Evolutionary conservation across 1,140 invertebrate genomes (phyloP).

Genomic region (Caerostris darwini): DNA sequence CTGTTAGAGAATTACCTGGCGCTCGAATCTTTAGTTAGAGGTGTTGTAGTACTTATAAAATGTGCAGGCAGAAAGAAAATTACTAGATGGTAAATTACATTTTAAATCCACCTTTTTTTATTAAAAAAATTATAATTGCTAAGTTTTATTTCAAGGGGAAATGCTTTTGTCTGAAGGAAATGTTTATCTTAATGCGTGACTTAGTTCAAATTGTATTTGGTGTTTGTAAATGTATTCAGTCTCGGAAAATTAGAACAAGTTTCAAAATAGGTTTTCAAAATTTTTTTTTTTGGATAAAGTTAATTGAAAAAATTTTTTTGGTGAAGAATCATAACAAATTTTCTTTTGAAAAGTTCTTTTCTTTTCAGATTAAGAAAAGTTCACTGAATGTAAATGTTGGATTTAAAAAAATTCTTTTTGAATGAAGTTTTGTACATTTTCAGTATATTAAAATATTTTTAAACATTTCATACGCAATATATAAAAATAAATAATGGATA

Average conservation of each 20-base stretch:
- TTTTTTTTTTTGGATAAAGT: too few relatives aligned
- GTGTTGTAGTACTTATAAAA: not conserved
- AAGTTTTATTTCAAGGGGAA: not conserved
- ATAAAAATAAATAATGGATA: too few relatives aligned
- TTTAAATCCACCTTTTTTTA: not conserved
- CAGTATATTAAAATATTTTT: too few relatives aligned
- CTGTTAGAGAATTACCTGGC: conserved; percentile 55
- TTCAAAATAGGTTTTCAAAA: too few relatives aligned
- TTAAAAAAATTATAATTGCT: not conserved
- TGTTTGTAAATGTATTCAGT: not conserved
- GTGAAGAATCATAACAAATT: too few relatives aligned
- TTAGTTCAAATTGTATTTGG: conserved; percentile 10
- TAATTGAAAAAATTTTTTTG: too few relatives aligned
- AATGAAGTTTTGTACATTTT: too few relatives aligned
- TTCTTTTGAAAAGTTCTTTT: too few relatives aligned
- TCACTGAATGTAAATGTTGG: too few relatives aligned
- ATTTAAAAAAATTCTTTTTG: too few relatives aligned
- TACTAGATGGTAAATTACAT: conserved; percentile 20
- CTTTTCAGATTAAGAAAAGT: too few relatives aligned
- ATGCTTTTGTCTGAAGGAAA: conserved; percentile 12
- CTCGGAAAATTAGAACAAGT: not conserved
- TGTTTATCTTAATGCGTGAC: conserved; percentile 21
- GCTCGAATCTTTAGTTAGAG: not conserved
- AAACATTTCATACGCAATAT: too few relatives aligned
- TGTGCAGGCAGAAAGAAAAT: not conserved